Evolutionary conservation across 2,113 vertebrate species (phyloP), one percentile per base, ranked within the genome.

Genomic region (Lampris megalopsis): DNA sequence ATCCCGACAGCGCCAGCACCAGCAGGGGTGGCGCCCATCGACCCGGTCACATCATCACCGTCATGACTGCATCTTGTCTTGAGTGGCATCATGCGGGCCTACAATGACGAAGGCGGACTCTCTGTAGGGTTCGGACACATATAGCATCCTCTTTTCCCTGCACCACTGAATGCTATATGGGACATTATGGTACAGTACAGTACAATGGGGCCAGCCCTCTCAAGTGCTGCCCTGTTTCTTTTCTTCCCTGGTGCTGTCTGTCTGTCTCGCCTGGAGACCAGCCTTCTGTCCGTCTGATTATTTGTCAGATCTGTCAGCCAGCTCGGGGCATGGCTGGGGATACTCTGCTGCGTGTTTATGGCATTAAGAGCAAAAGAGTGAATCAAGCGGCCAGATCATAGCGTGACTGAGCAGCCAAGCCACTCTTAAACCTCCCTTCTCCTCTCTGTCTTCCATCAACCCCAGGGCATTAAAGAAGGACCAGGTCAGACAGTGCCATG

Each of bases 261-360:
- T 24, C 48, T 77, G 47, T 68, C 79, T 68, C 68, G 87, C 87
- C 86, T 63, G 73, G 73, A 90, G 88, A 88, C 79, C 68, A 73
- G 82, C 79, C 85, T 82, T 84, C 81, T 90, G 87, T 92, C 88
- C 81, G 77, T 90, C 68, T 82, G 86, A 82, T 79, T 88, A 74
- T 89, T 85, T 86, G 87, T 89, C 86, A 81, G 86, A 88, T 80
- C 83, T 89, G 87, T 88, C 87, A 87, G 86, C 80, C 68, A 67
- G 77, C 86, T 77, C 38, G 75, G 83, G 87, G 81, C 84, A 84
- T 53, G 47, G 86, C 84, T 84, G 79, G 61, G 61, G 60, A 81
- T 78, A 78, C 77, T 63, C 74, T 64, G 24, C n/a, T 68, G 73
- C 42, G 79, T 82, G 89, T 91, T 90, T 85, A 85, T 86, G 82